Base-by-base conservation (phyloP, 2,888 invertebrate genomes). In the Galerucella nymphaeae region DNA sequence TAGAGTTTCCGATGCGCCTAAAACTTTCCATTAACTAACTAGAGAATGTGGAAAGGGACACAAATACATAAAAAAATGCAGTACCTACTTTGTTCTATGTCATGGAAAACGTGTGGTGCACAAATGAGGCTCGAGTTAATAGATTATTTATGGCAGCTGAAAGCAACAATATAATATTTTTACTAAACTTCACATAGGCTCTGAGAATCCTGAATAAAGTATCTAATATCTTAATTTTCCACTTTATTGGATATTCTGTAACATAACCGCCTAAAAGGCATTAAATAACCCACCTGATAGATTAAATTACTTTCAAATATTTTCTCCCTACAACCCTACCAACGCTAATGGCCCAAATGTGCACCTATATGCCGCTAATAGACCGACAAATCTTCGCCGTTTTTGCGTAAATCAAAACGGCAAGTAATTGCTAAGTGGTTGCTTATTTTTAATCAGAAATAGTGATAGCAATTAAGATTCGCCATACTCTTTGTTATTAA, bases 391-490 rank as follows among this genome's bases (percentile, higher is more conserved):
- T 81, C 80, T 79, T 75, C 58, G 66, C 65, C 73, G 74, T 74
- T 76, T 77, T 76, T 78, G 75, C 76, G 71, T 83, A 83, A 82
- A 83, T 83, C 82, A 82, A 76, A 73, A 81, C 80, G 80, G 63
- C 72, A 80, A 77, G 79, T 83, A 83, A 84, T 83, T 82, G 81
- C 82, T 79, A 81, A 82, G 80, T 82, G 82, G 81, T 63, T 70
- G 70, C 57, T 82, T 83, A 80, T 83, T 83, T 83, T 83, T 83
- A 84, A 84, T 83, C 83, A 82, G 81, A 81, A 83, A 84, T 84
- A 81, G 82, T 82, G 81, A 84, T 83, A 80, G 82, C 82, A 82
- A 83, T 83, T 83, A 83, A 64, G 67, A 50, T 30, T 18, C 65
- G 72, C 72, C 55, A 61, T 73, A 18, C 73, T 55, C 73, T 70